A percentile compares a stretch with the other conserved stretches of the same genome.
Evolutionary conservation across 2,888 invertebrate species (phyloP).

Genomic region (Orthosia cruda): DNA sequence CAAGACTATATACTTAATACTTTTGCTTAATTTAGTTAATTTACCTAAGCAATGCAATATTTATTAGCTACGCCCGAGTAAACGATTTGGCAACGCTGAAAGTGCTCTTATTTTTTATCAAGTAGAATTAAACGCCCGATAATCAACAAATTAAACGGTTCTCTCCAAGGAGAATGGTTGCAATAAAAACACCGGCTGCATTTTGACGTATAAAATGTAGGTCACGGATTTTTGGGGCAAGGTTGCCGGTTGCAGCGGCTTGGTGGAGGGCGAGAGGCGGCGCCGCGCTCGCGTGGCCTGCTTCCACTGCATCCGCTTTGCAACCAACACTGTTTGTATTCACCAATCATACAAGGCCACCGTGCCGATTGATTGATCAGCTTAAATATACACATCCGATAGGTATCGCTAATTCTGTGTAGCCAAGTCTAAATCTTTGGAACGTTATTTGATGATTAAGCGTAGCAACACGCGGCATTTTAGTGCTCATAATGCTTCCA

Average conservation of each 20-base stretch:
- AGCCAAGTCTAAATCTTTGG: conserved; percentile 68
- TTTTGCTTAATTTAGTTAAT: conserved; percentile 21
- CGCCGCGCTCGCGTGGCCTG: conserved; percentile 79
- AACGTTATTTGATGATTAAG: conserved; percentile 66
- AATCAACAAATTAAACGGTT: conserved; percentile 73
- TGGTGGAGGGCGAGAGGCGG: conserved; percentile 66
- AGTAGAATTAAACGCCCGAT: conserved; percentile 49
- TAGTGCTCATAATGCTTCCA: conserved; percentile 15
- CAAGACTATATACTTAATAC: conserved; percentile 35
- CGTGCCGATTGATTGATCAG: conserved; percentile 85
- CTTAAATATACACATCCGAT: conserved; percentile 86
- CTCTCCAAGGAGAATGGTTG: conserved; percentile 73
- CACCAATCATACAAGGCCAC: conserved; percentile 87
- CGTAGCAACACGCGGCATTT: conserved; percentile 30
- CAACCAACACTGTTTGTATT: conserved; percentile 82
- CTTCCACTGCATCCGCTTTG: conserved; percentile 88
- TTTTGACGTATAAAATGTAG: conserved; percentile 88
- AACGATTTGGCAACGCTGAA: conserved; percentile 53
- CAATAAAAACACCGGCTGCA: conserved; percentile 86
- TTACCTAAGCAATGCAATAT: conserved; percentile 44
- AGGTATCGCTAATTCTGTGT: conserved; percentile 75
- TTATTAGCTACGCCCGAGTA: conserved; percentile 34
- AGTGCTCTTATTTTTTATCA: conserved; percentile 56
- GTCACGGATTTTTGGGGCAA: conserved; percentile 90
- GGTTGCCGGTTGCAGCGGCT: conserved; percentile 83